Base-by-base conservation (phyloP, 2,888 invertebrate species). In the Parnassius mnemosyne region DNA sequence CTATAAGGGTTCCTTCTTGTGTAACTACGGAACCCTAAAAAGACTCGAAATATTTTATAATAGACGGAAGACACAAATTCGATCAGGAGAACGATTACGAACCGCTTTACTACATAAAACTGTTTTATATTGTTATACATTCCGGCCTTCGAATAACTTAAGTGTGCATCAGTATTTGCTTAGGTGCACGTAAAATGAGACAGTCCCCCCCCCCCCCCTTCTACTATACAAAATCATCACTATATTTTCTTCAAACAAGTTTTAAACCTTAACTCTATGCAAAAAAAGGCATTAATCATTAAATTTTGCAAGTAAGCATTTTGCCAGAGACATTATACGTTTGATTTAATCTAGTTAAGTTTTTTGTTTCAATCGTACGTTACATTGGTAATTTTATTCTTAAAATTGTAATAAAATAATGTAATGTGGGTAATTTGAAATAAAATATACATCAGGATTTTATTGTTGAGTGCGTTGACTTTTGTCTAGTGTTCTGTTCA, bases 151-250 rank as follows among this genome's bases (percentile, higher is more conserved):
- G 68, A 77, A 71, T 73, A 71, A 73, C 73, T 75, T 66, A 53
- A 70, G 67, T 67, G 71, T 70, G 71, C 68, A 70, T 65, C 68
- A 64, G 57, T 82, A 77, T 83, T 83, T 82, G 76, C 77, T 76
- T 81, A 83, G 84, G 80, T 84, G 82, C 75, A 75, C 72, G 71
- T 66, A 66, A 75, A 71, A 71, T 68, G 66, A 75, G 63, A 65
- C 59, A 49, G 42, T n/a, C n/a, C n/a, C n/a, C n/a, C n/a, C n/a
- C n/a, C n/a, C n/a, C n/a, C 60, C 42, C 52, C 55, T 13, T 50
- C 41, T 43, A 25, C 25, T 3, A 53, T 20, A n/a, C 53, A 44
- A 1, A 13, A 12, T 20, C 7, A 12, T 42, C 12, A 9, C 20
- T 42, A 55, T n/a, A 25, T 34, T 10, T 34, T 10, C 20, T 20